These are phyloP conservation scores for Tenebrosternarchus preto DNA, from an alignment of 2,113 vertebrate species.

Conservation along the genomic window DNA sequence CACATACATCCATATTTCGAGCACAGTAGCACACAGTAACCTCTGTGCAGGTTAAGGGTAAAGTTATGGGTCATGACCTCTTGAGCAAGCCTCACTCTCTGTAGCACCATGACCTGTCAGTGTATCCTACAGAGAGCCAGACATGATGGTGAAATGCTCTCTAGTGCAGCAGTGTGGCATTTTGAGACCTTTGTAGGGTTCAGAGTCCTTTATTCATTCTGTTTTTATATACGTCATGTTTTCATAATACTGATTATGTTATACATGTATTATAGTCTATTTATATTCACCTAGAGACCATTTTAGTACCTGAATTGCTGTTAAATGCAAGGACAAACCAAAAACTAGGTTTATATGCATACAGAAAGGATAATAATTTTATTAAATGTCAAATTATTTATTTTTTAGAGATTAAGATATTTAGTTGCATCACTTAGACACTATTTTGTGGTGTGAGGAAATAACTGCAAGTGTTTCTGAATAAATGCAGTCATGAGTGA, in stretches of 20 bases:
- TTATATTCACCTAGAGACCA: slow-evolving; percentile 49
- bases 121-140: neutral
- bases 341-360: slow-evolving; percentile 63
- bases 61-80: neutral
- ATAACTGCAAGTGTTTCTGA: slow-evolving; percentile 10
- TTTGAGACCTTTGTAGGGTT: neutral
- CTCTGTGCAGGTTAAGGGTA: slow-evolving; percentile 8
- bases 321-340: slow-evolving; percentile 62
- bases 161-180: slow-evolving; percentile 21
- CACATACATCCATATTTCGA: too few relatives aligned
- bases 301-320: slow-evolving; percentile 53
- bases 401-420: slow-evolving; percentile 67
- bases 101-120: slow-evolving; percentile 5
- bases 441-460: slow-evolving; percentile 20
- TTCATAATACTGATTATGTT: slow-evolving; percentile 55
- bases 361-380: slow-evolving; percentile 57
- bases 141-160: neutral
- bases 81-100: slow-evolving; percentile 41
- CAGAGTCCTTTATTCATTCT: neutral
- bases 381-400: slow-evolving; percentile 70
- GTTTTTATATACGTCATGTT: slow-evolving; percentile 37
- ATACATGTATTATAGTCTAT: slow-evolving; percentile 63
- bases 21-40: neutral
- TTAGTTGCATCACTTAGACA: slow-evolving; percentile 57
- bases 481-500: slow-evolving; percentile 5